Evolutionary conservation across 2,888 invertebrate genomes (phyloP).

Genomic region (Tribolium freemani): DNA sequence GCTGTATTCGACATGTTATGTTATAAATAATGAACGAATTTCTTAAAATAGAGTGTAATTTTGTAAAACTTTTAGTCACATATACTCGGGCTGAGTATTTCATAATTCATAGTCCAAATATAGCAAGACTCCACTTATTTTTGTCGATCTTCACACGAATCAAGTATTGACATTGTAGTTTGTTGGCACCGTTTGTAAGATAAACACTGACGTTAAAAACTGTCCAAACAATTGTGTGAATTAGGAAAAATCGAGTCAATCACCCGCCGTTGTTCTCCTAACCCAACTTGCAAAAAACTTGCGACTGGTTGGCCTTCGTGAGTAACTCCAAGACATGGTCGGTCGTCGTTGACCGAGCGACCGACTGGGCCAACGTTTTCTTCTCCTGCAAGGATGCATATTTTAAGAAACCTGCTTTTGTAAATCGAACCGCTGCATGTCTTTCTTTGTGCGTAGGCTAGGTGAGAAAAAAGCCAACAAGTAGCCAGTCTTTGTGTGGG

Average conservation of each 20-base stretch:
- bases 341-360: conserved; percentile 35
- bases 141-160: neutral
- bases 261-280: conserved; percentile 3
- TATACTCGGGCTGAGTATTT: neutral
- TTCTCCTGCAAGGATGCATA: conserved; percentile 36
- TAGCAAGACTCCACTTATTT: neutral
- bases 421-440: conserved; percentile 1
- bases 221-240: no score
- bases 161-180: neutral
- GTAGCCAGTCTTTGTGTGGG: neutral
- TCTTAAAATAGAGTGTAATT: no score
- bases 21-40: no score
- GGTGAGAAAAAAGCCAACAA: neutral
- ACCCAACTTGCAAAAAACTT: conserved; percentile 22
- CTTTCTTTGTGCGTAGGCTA: conserved; percentile 20
- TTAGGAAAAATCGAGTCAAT: neutral
- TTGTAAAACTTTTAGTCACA: neutral
- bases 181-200: neutral
- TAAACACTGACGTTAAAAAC: neutral
- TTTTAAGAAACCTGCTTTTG: conserved; percentile 33
- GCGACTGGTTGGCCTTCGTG: conserved; percentile 30
- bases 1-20: no score
- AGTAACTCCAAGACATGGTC: conserved; percentile 6
- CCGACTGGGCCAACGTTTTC: conserved; percentile 40
- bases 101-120: neutral